Evolutionary conservation across 2,888 invertebrate genomes (phyloP).

Genomic region (Crossocerus cetratus): DNA sequence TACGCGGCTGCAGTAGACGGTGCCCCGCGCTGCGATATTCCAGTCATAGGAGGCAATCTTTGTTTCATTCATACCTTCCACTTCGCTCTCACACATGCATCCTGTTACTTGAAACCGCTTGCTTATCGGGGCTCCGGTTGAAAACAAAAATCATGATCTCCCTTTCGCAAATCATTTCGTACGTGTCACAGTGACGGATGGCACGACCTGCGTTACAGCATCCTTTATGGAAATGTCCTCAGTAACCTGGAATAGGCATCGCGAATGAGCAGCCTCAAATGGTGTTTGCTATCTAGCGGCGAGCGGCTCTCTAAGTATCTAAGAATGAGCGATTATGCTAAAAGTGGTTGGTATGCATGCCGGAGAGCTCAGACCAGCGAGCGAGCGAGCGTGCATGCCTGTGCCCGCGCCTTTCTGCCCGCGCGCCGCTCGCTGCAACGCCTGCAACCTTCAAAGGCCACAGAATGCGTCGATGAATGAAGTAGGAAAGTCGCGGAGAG

Average conservation of each 20-base stretch:
- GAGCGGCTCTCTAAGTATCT: neutral
- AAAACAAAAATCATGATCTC: too few relatives aligned
- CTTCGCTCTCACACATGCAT: too few relatives aligned
- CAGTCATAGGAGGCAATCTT: constrained; percentile 44
- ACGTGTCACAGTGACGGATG: too few relatives aligned
- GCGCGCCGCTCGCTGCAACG: constrained; percentile 7
- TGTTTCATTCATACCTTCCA: constrained; percentile 40
- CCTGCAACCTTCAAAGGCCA: constrained; percentile 76
- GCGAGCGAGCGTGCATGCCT: constrained; percentile 53
- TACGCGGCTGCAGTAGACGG: constrained; percentile 39
- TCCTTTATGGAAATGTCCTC: too few relatives aligned
- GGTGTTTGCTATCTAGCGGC: neutral
- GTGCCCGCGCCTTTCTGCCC: constrained; percentile 62
- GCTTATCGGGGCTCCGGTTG: too few relatives aligned
- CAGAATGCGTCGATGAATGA: constrained; percentile 76
- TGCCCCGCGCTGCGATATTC: constrained; percentile 36
- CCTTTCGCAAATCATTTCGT: too few relatives aligned
- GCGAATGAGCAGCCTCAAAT: too few relatives aligned
- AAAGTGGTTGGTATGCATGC: constrained; percentile 50
- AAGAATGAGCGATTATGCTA: constrained; percentile 37
- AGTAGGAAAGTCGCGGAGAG: constrained; percentile 70
- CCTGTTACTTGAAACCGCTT: too few relatives aligned
- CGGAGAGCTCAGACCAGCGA: constrained; percentile 27
- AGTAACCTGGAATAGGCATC: too few relatives aligned
- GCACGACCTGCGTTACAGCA: too few relatives aligned